Evolutionary conservation across 1,140 invertebrate species (phyloP), one percentile per base, ranked within the genome.

Genomic region (Scaptomyza montana): DNA sequence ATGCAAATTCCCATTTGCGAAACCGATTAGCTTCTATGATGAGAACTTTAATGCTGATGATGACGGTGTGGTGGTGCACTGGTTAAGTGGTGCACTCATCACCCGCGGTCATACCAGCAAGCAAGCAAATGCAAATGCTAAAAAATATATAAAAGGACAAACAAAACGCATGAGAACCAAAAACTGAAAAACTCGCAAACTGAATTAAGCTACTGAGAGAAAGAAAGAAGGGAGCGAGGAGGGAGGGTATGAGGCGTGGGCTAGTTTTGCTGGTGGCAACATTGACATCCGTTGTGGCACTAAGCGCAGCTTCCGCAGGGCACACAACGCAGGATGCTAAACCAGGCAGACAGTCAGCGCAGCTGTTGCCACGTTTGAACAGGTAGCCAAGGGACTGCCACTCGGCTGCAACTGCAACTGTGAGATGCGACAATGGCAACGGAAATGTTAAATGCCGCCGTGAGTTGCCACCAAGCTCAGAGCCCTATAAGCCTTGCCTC

Each of bases 371-470:
- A 63, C 59, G 54, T 63, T 63, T 45, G 36, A 28, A 36, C 60
- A 62, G 70, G 59, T 74, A 41, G 63, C 54, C 47, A 30, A 39
- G 65, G 62, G 65, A 70, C 59, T 65, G 49, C 10, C 33, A 36
- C 1, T 10, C 33, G 33, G 41, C 30, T 41, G 47, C 25, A 51
- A 36, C 33, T 36, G 33, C 33, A 9, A 9, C 33, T 36, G 33
- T 36, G 74, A 71, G 61, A 30, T 59, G 62, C 77, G 74, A 78
- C 59, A 70, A 64, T 73, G 69, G 73, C 78, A 87, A 74, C 84
- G 84, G 84, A 87, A 89, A 89, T 84, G 84, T 89, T 87, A 89
- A 87, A 89, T 87, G 84, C 84, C 78, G 66, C 82, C 70, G 57
- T 66, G 79, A 78, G 79, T 69, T 70, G 19, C 66, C 51, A 28